A percentile compares a stretch with the other conserved stretches of the same genome.
Evolutionary conservation across 2,888 invertebrate genomes (phyloP).

Genomic region (Agrotis exclamationis): DNA sequence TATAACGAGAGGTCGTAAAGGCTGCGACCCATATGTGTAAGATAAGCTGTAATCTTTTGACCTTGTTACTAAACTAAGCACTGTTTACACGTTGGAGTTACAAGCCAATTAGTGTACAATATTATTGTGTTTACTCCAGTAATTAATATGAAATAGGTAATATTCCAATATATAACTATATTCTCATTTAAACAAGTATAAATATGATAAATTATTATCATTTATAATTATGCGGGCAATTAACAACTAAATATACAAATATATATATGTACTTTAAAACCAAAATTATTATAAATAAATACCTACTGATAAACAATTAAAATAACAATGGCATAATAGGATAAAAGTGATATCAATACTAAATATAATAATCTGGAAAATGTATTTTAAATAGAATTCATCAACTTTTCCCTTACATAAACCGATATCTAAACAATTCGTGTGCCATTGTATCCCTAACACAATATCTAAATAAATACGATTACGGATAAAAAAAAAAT

Average conservation of each 20-base stretch:
- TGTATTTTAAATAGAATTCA: not conserved
- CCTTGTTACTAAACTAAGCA: conserved; percentile 64
- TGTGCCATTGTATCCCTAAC: conserved; percentile 12
- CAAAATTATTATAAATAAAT: conserved; percentile 28
- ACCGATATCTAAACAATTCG: conserved; percentile 4
- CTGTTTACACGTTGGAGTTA: conserved; percentile 62
- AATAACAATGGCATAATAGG: conserved; percentile 37
- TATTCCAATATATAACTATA: conserved; percentile 36
- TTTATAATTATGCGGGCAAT: conserved; percentile 54
- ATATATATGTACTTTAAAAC: conserved; percentile 15
- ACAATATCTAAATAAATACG: conserved; percentile 7
- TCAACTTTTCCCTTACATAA: conserved; percentile 25
- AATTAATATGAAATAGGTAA: conserved; percentile 65
- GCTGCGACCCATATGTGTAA: conserved; percentile 58
- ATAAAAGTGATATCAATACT: conserved; percentile 12
- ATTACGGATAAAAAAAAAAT: conserved; percentile 4
- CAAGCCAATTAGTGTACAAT: conserved; percentile 63
- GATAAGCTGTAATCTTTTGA: conserved; percentile 69
- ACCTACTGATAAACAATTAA: conserved; percentile 21
- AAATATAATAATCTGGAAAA: conserved; percentile 22
- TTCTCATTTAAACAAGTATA: conserved; percentile 46
- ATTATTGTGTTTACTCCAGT: conserved; percentile 61
- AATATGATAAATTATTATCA: conserved; percentile 42
- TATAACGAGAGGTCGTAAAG: conserved; percentile 63
- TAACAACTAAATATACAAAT: conserved; percentile 48